A percentile compares a stretch with the other conserved stretches of the same genome.
Conservation (phyloP, 2,888 invertebrate genomes). For the Pollenia amentaria region DNA sequence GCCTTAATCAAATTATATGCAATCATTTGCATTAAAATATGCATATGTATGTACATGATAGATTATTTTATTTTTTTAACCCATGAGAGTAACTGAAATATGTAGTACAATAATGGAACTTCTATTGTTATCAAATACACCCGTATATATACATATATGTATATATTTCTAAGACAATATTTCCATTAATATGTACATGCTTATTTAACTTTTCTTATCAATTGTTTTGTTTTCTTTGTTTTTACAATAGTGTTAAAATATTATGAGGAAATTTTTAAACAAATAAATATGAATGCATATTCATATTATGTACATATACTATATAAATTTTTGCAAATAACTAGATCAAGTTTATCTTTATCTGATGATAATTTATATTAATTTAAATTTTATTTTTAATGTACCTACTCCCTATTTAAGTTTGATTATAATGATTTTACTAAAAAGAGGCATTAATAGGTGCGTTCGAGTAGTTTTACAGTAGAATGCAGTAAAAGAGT, state of each 20-base stretch:
- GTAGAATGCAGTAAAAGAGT: too few species aligned
- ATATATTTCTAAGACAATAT: slow-evolving; percentile 12
- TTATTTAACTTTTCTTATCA: slow-evolving; percentile 41
- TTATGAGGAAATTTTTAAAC: not conserved
- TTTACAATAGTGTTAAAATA: not conserved
- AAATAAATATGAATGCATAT: not conserved
- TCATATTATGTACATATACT: not conserved
- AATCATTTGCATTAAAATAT: not conserved
- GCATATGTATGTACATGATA: not conserved
- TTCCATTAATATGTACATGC: not conserved
- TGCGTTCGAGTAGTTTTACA: too few species aligned
- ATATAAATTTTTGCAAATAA: not conserved
- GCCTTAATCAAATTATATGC: too few species aligned
- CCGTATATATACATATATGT: not conserved
- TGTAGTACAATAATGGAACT: slow-evolving; percentile 1
- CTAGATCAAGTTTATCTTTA: slow-evolving; percentile 43
- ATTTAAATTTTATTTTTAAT: too few species aligned
- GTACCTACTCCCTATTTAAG: too few species aligned
- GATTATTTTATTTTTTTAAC: not conserved
- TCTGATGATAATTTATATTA: not conserved
- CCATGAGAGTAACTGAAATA: too few species aligned
- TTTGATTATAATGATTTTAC: too few species aligned
- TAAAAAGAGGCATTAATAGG: too few species aligned
- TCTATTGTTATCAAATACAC: slow-evolving; percentile 10
- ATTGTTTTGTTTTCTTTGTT: slow-evolving; percentile 29